phyloP scores from a whole-genome alignment of 1,140 invertebrate species.

The Saccostrea echinata region DNA sequence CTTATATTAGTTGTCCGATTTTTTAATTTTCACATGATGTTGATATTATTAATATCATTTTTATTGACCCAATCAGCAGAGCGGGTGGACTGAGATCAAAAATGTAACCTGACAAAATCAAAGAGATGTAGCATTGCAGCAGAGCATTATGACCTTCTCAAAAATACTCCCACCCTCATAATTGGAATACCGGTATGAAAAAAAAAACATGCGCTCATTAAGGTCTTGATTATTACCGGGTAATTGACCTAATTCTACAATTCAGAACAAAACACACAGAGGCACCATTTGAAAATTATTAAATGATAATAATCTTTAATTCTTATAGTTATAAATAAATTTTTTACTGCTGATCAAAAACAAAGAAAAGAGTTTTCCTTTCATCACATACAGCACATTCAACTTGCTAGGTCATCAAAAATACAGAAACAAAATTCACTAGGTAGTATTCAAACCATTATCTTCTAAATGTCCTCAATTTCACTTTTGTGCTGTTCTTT shows the following conservation, averaged over 20 bases:
- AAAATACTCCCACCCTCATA: not conserved
- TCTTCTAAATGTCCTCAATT: not conserved
- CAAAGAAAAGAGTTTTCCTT: not conserved
- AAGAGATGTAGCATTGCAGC: slow-evolving; percentile 21
- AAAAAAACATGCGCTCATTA: not conserved
- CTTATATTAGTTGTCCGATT: not conserved
- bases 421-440: not conserved
- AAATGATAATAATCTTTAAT: not conserved
- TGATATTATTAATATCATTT: slow-evolving; percentile 5
- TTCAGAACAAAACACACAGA: not conserved
- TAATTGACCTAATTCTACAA: not conserved
- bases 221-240: not conserved
- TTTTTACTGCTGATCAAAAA: not conserved
- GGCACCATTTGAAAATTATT: not conserved
- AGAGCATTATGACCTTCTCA: not conserved
- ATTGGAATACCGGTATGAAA: too few species aligned
- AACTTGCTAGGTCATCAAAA: not conserved
- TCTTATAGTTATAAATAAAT: not conserved
- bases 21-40: not conserved
- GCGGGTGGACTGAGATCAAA: slow-evolving; percentile 12
- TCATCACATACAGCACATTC: not conserved
- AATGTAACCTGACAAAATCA: slow-evolving; percentile 17
- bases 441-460: not conserved
- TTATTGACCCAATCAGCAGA: slow-evolving; percentile 12
- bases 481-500: not conserved